Evolutionary conservation across 1,140 invertebrate genomes (phyloP).

Genomic region (Diuraphis noxia): DNA sequence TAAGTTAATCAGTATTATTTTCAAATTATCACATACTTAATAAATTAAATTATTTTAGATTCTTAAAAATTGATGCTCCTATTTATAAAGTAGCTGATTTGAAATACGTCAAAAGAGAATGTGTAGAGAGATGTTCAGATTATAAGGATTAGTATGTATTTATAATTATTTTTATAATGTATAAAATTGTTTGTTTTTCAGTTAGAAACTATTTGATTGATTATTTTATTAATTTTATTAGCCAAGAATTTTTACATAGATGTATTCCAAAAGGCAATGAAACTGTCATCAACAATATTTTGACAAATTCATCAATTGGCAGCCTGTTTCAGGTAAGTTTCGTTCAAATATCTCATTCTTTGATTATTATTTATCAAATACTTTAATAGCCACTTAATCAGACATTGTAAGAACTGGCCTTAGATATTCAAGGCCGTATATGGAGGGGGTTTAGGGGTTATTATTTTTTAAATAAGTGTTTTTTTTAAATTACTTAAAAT

Average conservation of each 20-base stretch:
- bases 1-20: slow-evolving; percentile 59
- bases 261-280: slow-evolving; percentile 64
- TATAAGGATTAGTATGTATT: slow-evolving; percentile 61
- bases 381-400: too few relatives aligned
- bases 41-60: not conserved
- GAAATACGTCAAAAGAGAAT: slow-evolving; percentile 60
- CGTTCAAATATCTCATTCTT: not conserved
- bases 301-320: slow-evolving; percentile 64
- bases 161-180: slow-evolving; percentile 21
- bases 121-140: slow-evolving; percentile 62
- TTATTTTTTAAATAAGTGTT: too few relatives aligned
- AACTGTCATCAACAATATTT: slow-evolving; percentile 59
- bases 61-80: slow-evolving; percentile 56
- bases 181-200: not conserved
- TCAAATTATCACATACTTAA: slow-evolving; percentile 10
- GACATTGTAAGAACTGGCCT: too few relatives aligned
- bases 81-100: slow-evolving; percentile 58
- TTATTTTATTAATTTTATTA: too few relatives aligned
- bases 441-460: too few relatives aligned
- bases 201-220: slow-evolving; percentile 35
- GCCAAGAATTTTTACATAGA: slow-evolving; percentile 64
- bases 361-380: not conserved
- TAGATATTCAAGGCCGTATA: too few relatives aligned
- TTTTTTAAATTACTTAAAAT: too few relatives aligned
- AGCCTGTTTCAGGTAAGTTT: slow-evolving; percentile 64